A percentile compares a stretch with the other conserved stretches of the same genome.
phyloP scores from a whole-genome alignment of 2,797 vertebrate genomes.

The Philypnodon macrostomus region DNA sequence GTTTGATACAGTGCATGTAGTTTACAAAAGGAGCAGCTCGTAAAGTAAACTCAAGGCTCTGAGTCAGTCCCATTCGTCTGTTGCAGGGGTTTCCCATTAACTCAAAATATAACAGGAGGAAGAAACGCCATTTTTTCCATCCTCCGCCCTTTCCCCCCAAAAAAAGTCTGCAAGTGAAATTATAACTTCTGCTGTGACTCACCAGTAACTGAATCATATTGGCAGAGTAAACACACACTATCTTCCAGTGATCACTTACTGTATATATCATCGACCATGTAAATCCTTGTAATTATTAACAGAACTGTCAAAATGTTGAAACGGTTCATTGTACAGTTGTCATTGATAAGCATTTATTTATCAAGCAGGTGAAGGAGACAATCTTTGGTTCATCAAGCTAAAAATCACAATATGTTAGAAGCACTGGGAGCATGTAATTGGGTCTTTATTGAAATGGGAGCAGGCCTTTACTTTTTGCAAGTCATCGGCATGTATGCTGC shows the following conservation, averaged over 20 bases:
- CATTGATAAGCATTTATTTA: neutral
- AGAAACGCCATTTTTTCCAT: constrained; percentile 34
- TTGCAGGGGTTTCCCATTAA: constrained; percentile 46
- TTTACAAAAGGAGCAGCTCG: constrained; percentile 2
- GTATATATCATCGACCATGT: too few relatives aligned
- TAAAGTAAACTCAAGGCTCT: constrained; percentile 25
- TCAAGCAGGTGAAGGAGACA: too few relatives aligned
- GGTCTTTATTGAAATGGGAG: too few relatives aligned
- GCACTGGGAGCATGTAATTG: too few relatives aligned
- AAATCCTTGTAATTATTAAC: neutral
- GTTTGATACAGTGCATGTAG: constrained; percentile 6
- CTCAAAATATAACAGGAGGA: constrained; percentile 42
- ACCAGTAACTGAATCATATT: constrained; percentile 21
- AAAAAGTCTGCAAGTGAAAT: constrained; percentile 31
- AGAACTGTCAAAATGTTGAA: neutral
- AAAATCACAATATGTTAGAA: too few relatives aligned
- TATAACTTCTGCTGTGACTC: constrained; percentile 53
- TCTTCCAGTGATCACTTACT: constrained; percentile 20
- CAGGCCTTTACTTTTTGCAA: too few relatives aligned
- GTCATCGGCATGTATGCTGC: too few relatives aligned
- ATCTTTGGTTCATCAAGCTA: too few relatives aligned
- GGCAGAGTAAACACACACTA: neutral
- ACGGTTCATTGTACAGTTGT: too few relatives aligned
- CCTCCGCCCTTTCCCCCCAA: constrained; percentile 58
- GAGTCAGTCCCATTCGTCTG: constrained; percentile 56